phyloP scores from a whole-genome alignment of 1,140 invertebrate genomes.

The Cyclina sinensis region DNA sequence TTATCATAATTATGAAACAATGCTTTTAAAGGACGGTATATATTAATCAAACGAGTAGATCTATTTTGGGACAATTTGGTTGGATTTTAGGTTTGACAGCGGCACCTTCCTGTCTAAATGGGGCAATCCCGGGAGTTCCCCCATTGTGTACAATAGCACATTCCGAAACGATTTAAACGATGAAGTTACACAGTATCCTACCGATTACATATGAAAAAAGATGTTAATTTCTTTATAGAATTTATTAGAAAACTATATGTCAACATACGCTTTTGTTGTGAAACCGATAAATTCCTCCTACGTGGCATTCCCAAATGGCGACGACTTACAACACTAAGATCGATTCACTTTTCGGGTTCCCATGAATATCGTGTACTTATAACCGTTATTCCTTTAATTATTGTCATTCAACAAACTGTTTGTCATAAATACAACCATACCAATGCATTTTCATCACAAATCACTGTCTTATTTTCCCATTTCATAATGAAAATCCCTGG shows the following conservation, averaged over 20 bases:
- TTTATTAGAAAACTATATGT: background rate
- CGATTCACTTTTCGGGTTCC: slow-evolving; percentile 50
- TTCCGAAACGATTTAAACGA: too few species aligned
- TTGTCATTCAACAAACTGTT: background rate
- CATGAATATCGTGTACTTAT: background rate
- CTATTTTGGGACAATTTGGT: too few species aligned
- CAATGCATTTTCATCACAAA: background rate
- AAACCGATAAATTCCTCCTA: slow-evolving; percentile 66
- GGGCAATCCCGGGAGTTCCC: slow-evolving; percentile 68
- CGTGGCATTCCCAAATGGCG: slow-evolving; percentile 75
- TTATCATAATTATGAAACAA: too few species aligned
- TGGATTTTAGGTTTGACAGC: too few species aligned
- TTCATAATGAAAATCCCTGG: slow-evolving; percentile 55
- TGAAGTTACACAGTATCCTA: too few species aligned
- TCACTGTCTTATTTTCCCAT: background rate
- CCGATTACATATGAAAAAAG: too few species aligned
- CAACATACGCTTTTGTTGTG: slow-evolving; percentile 69
- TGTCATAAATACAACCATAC: background rate
- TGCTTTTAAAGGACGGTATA: too few species aligned
- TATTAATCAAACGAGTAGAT: too few species aligned
- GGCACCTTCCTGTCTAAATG: too few species aligned
- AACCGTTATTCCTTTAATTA: background rate
- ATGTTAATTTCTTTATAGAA: too few species aligned
- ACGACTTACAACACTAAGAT: background rate
- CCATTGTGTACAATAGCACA: background rate